These are phyloP conservation scores for Tenualosa ilisha DNA, from an alignment of 2,797 vertebrate genomes.

Conservation along the genomic window DNA sequence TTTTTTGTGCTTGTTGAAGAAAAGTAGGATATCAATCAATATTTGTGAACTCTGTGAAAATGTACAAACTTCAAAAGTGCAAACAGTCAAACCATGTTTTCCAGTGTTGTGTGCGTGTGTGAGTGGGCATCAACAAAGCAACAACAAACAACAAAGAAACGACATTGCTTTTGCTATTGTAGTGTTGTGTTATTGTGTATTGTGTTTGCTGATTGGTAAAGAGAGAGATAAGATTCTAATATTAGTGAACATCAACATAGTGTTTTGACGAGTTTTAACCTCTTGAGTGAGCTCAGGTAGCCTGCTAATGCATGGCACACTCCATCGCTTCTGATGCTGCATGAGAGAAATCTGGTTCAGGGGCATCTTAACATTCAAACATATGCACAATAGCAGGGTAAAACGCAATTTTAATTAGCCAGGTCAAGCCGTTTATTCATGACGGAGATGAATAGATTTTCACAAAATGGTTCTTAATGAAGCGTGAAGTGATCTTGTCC, in stretches of 20 bases:
- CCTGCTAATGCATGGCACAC: neutral
- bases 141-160: neutral
- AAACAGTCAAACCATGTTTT: too few species aligned
- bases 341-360: neutral
- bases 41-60: too few species aligned
- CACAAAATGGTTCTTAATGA: slow-evolving; percentile 16
- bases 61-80: too few species aligned
- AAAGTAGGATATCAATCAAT: too few species aligned
- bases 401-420: neutral
- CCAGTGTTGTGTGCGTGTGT: neutral
- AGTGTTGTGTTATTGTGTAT: too few species aligned
- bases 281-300: neutral
- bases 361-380: neutral
- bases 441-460: slow-evolving; percentile 4
- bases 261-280: neutral
- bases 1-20: too few species aligned
- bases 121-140: neutral
- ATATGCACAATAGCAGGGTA: neutral
- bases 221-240: neutral
- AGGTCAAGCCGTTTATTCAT: neutral
- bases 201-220: neutral
- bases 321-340: neutral
- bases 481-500: neutral
- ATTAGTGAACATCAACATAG: neutral
- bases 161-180: neutral